Conservation (phyloP, 2,797 vertebrate genomes). For the Hemitrygon akajei region DNA sequence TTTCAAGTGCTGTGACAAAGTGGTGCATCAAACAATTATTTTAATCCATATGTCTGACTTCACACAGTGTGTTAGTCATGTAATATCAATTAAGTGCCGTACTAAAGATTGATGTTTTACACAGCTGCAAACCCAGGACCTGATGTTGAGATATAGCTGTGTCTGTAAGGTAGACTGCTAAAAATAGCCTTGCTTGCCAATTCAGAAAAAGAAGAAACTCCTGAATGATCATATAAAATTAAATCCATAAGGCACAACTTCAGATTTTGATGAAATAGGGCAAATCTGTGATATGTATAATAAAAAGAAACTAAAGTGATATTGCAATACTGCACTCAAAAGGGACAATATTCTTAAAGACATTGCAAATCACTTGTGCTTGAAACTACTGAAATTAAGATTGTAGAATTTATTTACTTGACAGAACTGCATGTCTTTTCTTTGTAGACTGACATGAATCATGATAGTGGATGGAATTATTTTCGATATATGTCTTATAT, state of each 20-base stretch:
- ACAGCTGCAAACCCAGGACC: neutral
- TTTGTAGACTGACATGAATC: neutral
- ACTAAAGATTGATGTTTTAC: constrained; percentile 3
- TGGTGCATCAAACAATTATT: neutral
- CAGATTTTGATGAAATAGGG: neutral
- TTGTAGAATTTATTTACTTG: neutral
- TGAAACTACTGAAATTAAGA: neutral
- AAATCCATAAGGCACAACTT: neutral
- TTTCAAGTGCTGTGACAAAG: neutral
- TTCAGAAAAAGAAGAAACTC: neutral
- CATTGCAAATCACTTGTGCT: neutral
- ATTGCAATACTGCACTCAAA: too few species aligned
- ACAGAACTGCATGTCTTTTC: neutral
- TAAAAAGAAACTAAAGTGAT: neutral
- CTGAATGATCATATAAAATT: neutral
- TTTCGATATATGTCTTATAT: neutral
- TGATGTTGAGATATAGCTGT: neutral
- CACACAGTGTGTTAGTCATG: neutral
- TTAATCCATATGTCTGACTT: neutral
- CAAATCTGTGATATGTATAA: neutral
- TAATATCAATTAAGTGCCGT: neutral
- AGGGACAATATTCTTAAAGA: neutral
- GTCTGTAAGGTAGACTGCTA: neutral
- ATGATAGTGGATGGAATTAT: neutral
- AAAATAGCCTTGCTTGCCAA: neutral